Percentiles rank a stretch among this genome's conserved stretches.
Evolutionary conservation across 2,797 vertebrate genomes (phyloP).

Genomic region (Anabas testudineus): DNA sequence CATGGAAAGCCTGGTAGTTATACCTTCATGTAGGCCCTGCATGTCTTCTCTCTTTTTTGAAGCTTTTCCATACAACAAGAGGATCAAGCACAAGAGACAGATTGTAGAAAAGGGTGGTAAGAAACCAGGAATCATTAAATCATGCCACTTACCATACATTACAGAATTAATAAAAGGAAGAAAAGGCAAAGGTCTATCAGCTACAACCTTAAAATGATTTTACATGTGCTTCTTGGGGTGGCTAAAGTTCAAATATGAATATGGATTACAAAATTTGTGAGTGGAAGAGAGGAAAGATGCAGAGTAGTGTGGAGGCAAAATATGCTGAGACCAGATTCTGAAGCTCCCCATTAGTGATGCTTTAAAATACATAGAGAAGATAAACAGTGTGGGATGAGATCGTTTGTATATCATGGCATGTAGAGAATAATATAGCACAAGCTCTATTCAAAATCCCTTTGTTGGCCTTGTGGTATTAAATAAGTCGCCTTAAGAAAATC

Average conservation of each 20-base stretch:
- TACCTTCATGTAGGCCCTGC: conserved; percentile 99
- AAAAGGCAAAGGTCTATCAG: conserved; percentile 49
- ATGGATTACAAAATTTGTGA: conserved; percentile 63
- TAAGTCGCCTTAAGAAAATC: conserved; percentile 50
- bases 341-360: conserved; percentile 71
- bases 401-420: conserved; percentile 71
- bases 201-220: conserved; percentile 54
- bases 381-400: conserved; percentile 73
- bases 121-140: conserved; percentile 68
- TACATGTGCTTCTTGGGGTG: conserved; percentile 43
- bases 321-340: conserved; percentile 65
- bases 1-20: conserved; percentile 79
- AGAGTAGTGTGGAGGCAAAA: conserved; percentile 50
- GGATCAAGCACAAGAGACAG: conserved; percentile 73
- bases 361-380: conserved; percentile 74
- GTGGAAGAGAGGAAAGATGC: conserved; percentile 49
- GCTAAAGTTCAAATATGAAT: conserved; percentile 63
- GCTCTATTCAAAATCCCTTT: conserved; percentile 46
- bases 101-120: conserved; percentile 65
- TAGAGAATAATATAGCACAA: conserved; percentile 59
- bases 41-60: conserved; percentile 99
- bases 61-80: conserved; percentile 88
- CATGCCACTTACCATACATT: conserved; percentile 69
- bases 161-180: conserved; percentile 56
- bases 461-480: conserved; percentile 53